Percentiles rank a stretch among this genome's conserved stretches.
Evolutionary conservation across 2,888 invertebrate species (phyloP).

Genomic region (Zhuqinia jingwanae): DNA sequence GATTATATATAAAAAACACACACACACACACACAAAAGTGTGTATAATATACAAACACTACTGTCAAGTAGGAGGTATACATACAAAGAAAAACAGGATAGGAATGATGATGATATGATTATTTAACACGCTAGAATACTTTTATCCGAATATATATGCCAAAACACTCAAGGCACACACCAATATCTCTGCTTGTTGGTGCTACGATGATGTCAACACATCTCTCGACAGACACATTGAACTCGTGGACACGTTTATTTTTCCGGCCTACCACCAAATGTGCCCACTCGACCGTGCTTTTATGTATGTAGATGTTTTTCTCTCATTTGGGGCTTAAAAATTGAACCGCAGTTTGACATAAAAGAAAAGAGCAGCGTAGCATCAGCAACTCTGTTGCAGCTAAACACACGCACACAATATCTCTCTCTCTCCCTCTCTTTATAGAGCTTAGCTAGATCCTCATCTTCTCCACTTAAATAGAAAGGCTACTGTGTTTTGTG

Average conservation of each 20-base stretch:
- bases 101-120: background rate
- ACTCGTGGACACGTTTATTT: constrained; percentile 36
- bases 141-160: background rate
- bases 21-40: background rate
- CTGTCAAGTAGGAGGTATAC: background rate
- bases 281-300: constrained; percentile 17
- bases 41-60: background rate
- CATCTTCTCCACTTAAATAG: background rate
- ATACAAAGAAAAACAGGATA: background rate
- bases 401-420: background rate
- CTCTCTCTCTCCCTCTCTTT: background rate
- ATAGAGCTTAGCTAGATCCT: background rate
- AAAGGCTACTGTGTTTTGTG: too few relatives aligned
- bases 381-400: background rate
- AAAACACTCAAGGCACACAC: too few relatives aligned
- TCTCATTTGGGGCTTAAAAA: constrained; percentile 38
- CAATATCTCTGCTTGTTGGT: too few relatives aligned
- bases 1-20: background rate
- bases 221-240: constrained; percentile 21
- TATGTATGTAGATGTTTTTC: constrained; percentile 3
- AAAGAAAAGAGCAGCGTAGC: background rate
- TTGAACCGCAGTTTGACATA: constrained; percentile 21
- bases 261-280: constrained; percentile 40
- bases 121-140: constrained; percentile 5
- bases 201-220: constrained; percentile 16